These are phyloP conservation scores for Heliothis subflexa DNA, from an alignment of 1,140 invertebrate genomes.

Conservation along the genomic window DNA sequence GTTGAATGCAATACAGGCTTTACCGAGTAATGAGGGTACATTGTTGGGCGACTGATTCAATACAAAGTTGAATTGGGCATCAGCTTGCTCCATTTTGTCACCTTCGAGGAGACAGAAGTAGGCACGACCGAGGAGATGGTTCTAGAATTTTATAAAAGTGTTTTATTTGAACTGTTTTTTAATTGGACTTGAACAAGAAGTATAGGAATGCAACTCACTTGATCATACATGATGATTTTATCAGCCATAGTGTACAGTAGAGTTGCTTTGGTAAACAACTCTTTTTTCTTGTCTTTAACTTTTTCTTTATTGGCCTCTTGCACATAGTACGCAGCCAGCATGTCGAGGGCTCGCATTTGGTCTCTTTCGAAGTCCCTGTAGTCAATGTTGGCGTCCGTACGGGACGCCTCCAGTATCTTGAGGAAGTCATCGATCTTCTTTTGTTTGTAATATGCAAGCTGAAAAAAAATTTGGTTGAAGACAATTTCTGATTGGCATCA, in stretches of 20 bases:
- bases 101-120: constrained; percentile 99
- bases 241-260: constrained; percentile 99
- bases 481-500: neutral
- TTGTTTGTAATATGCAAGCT: constrained; percentile 99
- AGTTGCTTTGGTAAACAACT: constrained; percentile 98
- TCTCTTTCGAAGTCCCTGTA: constrained; percentile 98
- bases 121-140: constrained; percentile 98
- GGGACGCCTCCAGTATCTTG: constrained; percentile 95
- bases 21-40: constrained; percentile 98
- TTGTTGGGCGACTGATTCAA: constrained; percentile 98
- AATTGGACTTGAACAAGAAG: too few species aligned
- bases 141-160: constrained; percentile 85
- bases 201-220: constrained; percentile 87
- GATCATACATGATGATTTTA: constrained; percentile 99
- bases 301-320: constrained; percentile 98
- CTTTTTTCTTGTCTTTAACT: constrained; percentile 97
- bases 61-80: constrained; percentile 99
- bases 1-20: constrained; percentile 98
- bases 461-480: constrained; percentile 58
- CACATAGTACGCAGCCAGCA: constrained; percentile 99
- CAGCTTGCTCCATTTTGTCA: constrained; percentile 99
- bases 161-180: neutral
- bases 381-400: constrained; percentile 94
- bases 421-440: constrained; percentile 97
- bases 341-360: constrained; percentile 98